Evolutionary conservation across 2,888 invertebrate species (phyloP).

Genomic region (Lottia gigantea): DNA sequence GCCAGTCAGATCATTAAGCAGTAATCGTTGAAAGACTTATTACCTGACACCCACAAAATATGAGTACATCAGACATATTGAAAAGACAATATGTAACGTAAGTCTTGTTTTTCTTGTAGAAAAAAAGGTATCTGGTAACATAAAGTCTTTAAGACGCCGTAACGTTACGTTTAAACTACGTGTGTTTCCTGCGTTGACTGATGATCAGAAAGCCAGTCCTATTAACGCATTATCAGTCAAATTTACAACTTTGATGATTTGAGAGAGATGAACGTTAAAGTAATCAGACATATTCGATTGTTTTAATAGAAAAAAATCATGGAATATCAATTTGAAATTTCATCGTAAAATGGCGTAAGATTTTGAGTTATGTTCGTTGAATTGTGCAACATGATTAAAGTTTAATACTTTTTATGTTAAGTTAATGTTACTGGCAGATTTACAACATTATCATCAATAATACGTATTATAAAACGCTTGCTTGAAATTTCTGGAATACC

Average conservation of each 20-base stretch:
- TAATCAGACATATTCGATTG: neutral
- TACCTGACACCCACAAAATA: conserved; percentile 7
- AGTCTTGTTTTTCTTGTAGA: neutral
- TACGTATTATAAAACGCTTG: neutral
- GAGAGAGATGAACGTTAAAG: neutral
- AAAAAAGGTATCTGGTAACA: neutral
- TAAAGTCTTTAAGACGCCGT: conserved; percentile 2
- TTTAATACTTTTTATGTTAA: neutral
- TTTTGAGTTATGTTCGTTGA: neutral
- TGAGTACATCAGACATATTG: neutral
- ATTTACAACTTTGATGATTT: conserved; percentile 20
- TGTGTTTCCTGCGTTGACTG: conserved; percentile 13
- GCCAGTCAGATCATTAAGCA: conserved; percentile 2
- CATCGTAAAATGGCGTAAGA: neutral
- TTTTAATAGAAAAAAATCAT: neutral
- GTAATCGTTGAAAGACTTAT: conserved; percentile 5
- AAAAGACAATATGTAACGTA: neutral
- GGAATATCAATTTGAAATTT: conserved; percentile 1
- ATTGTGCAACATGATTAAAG: neutral
- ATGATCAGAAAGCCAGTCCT: neutral
- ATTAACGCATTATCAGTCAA: conserved; percentile 15
- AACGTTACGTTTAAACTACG: conserved; percentile 1
- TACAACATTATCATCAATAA: neutral
- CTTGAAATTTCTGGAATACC: too few species aligned
- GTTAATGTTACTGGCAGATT: conserved; percentile 4